Base-by-base conservation (phyloP, 2,113 vertebrate species). In the Platysternon megacephalum region DNA sequence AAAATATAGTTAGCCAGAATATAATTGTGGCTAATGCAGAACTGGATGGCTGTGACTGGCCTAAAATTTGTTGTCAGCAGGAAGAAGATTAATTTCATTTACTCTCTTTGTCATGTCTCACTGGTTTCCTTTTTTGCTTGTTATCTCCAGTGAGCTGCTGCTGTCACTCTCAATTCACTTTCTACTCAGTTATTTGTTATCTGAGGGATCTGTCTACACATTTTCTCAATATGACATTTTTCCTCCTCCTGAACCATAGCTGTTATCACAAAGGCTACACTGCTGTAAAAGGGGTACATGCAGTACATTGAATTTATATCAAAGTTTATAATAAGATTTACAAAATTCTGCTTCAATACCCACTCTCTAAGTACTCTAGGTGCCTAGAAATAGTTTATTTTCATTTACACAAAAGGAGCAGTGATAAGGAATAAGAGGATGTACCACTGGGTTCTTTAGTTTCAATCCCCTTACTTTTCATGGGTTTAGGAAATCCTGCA, bases 21-120 rank as follows among this genome's bases (percentile, higher is more conserved):
- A 93, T 96, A 97, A 97, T 83, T 95, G 83, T 65, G 55, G 16
- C 48, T 90, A 95, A 91, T 87, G 79, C 87, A 90, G 93, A 97
- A 35, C 87, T 93, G 78, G 2, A 81, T 95, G 79, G 12, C 81
- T 95, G 80, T 85, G 86, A 56, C 94, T 97, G 61, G 88, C n/a
- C 91, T 95, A 94, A 97, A 97, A 97, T 92, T 96, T 97, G 91
- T 97, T 97, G 97, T 98, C 95, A 98, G 97, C 96, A 97, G 97
- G 93, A 97, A 97, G 94, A 97, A 98, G 96, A 98, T 98, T 97
- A 97, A 98, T 98, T 98, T 98, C 96, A 97, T 98, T 98, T 98
- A 93, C 79, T 95, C 91, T 97, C 93, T 98, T 95, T 98, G 97
- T 97, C 97, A 97, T 98, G 97, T 98, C 97, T 98, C 97, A 84